phyloP scores from a whole-genome alignment of 2,797 vertebrate genomes.

The Graptemys geographica region DNA sequence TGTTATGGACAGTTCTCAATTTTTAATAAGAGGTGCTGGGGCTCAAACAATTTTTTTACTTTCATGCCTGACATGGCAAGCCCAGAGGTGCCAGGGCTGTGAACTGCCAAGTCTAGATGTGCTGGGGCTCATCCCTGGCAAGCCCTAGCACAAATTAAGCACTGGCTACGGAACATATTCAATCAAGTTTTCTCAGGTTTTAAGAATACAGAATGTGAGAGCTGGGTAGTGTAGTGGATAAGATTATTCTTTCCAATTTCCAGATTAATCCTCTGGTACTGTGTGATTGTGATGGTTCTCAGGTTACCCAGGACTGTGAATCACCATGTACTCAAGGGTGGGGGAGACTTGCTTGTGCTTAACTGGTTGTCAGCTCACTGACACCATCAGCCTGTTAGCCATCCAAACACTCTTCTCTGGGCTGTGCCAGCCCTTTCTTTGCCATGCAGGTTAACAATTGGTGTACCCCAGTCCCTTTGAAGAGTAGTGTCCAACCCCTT shows the following conservation, averaged over 20 bases:
- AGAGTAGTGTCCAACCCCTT: neutral
- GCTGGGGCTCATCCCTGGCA: too few species aligned
- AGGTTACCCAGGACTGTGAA: neutral
- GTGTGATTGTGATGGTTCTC: neutral
- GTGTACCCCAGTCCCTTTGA: neutral
- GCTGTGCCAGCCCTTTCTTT: neutral
- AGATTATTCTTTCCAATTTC: neutral
- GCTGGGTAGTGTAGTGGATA: neutral
- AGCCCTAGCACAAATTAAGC: too few species aligned
- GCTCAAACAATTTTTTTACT: too few species aligned
- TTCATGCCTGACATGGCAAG: too few species aligned
- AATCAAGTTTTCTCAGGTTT: neutral
- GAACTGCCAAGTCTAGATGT: too few species aligned
- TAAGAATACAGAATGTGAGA: neutral
- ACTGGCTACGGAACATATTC: neutral
- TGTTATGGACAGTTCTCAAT: neutral
- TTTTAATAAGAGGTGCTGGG: too few species aligned
- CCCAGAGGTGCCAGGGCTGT: too few species aligned
- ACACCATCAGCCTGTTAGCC: neutral
- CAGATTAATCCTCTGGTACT: neutral
- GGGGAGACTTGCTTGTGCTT: neutral
- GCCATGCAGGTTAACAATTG: neutral
- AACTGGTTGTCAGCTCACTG: neutral
- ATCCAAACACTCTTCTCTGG: neutral
- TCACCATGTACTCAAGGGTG: neutral